Percentiles rank a stretch among this genome's conserved stretches.
Evolutionary conservation across 2,888 invertebrate genomes (phyloP).

Genomic region (Aricia artaxerxes): DNA sequence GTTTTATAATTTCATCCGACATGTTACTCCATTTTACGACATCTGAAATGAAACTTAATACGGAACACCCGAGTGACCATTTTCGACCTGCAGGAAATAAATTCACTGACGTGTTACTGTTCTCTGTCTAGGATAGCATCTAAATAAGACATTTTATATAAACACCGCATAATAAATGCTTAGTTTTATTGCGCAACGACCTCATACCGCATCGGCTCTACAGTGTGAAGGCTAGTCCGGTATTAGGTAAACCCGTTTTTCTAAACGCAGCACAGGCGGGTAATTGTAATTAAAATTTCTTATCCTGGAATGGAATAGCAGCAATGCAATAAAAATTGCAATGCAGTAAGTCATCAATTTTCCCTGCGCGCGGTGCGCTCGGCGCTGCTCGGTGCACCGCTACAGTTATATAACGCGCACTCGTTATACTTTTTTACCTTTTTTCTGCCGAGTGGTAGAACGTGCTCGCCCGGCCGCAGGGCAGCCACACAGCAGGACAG

Average conservation of each 20-base stretch:
- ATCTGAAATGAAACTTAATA: not conserved
- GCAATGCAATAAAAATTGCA: constrained; percentile 2
- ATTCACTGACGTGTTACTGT: not conserved
- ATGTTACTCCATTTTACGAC: too few species aligned
- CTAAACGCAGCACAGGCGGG: not conserved
- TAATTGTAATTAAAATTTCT: not conserved
- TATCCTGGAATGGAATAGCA: not conserved
- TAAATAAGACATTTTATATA: not conserved
- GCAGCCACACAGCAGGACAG: not conserved
- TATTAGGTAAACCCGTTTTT: not conserved
- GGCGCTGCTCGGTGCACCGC: not conserved
- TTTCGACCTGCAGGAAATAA: not conserved
- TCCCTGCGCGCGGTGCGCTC: not conserved
- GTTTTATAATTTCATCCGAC: too few species aligned
- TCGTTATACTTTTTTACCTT: constrained; percentile 17
- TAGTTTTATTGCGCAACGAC: not conserved
- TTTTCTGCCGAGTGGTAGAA: constrained; percentile 3
- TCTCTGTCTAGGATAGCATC: not conserved
- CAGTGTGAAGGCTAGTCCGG: not conserved
- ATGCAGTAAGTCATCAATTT: not conserved
- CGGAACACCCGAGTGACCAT: not conserved
- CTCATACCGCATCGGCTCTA: not conserved
- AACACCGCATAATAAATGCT: not conserved
- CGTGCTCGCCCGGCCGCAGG: constrained; percentile 5
- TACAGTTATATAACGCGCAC: constrained; percentile 11